These are phyloP conservation scores for mouse (Mus musculus) DNA, from an alignment of 2,113 vertebrate genomes.

Conservation along the genomic window GRCm39 chrX:46291501-46292000, in stretches of 20 bases:
- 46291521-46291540: constrained; percentile 42
- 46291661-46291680: neutral
- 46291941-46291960: constrained; percentile 71
- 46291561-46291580: neutral
- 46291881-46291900: constrained; percentile 74
- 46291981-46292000: constrained; percentile 76
- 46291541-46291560: constrained; percentile 5
- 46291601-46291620: neutral
- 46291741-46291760: constrained; percentile 50
- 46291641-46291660: neutral
- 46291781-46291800: constrained; percentile 71
- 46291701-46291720: neutral
- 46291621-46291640: constrained; percentile 49
- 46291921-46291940: constrained; percentile 58
- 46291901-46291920: constrained; percentile 73
- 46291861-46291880: constrained; percentile 77
- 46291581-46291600: constrained; percentile 19
- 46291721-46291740: constrained; percentile 33
- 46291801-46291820: constrained; percentile 63
- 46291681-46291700: neutral
- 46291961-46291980: constrained; percentile 68
- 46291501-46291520: neutral
- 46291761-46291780: constrained; percentile 37
- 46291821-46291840: constrained; percentile 71
- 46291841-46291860: constrained; percentile 72